Evolutionary conservation across 2,113 vertebrate genomes (phyloP).

Genomic region (Cinclus cinclus): DNA sequence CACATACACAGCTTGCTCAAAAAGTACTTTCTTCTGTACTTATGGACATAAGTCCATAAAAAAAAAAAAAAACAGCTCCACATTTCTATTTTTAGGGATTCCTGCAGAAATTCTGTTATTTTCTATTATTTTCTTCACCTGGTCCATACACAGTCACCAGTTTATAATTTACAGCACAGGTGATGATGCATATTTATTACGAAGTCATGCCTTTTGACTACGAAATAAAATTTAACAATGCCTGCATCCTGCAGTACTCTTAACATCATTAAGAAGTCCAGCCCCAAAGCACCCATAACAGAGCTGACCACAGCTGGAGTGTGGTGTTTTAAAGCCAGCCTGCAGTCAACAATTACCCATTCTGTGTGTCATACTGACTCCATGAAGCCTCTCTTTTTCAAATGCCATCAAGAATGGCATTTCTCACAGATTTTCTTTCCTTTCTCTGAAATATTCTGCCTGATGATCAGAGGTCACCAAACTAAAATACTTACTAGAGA

Average conservation of each 20-base stretch:
- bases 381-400: neutral
- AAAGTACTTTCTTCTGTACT: neutral
- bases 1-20: neutral
- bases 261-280: neutral
- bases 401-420: slow-evolving; percentile 8
- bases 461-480: slow-evolving; percentile 7
- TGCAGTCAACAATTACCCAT: neutral
- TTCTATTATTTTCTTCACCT: neutral
- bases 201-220: neutral
- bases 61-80: neutral
- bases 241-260: neutral
- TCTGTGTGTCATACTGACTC: neutral
- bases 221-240: neutral
- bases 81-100: neutral
- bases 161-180: neutral
- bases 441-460: slow-evolving; percentile 14
- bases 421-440: neutral
- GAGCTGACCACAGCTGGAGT: neutral
- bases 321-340: neutral
- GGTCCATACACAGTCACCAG: neutral
- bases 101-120: neutral
- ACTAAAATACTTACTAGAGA: neutral
- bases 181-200: neutral
- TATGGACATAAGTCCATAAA: neutral
- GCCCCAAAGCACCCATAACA: neutral